These are phyloP conservation scores for Paradisaea rubra DNA, from an alignment of 2,113 vertebrate species.

Conservation along the genomic window DNA sequence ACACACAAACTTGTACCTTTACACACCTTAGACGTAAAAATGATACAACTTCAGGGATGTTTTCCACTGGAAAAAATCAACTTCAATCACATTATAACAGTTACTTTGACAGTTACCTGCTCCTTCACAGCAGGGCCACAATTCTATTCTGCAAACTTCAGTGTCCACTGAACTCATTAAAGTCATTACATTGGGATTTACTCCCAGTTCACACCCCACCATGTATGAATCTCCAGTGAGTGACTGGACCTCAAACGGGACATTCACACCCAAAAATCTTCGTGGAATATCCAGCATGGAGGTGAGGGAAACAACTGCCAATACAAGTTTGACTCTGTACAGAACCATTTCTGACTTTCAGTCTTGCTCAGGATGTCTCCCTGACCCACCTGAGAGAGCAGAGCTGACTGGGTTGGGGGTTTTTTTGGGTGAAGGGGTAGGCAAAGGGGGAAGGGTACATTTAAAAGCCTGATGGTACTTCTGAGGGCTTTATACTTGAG, in stretches of 20 bases:
- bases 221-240: rapidly evolving
- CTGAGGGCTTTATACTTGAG: neutral
- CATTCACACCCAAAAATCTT: neutral
- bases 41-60: neutral
- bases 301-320: neutral
- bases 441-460: neutral
- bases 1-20: neutral
- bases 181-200: neutral
- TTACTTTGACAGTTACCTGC: neutral
- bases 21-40: neutral
- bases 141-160: neutral
- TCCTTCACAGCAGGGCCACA: neutral
- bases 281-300: neutral
- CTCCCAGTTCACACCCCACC: neutral
- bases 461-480: neutral
- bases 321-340: neutral
- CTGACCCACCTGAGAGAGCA: neutral
- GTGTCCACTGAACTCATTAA: neutral
- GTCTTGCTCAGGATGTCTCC: neutral
- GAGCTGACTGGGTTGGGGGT: rapidly evolving
- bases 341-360: neutral
- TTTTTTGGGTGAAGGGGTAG: neutral
- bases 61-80: neutral
- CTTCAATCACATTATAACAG: neutral
- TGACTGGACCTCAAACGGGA: neutral